Base-by-base conservation (phyloP, 92 coral and sea anemone genomes). In the Umimayanthus kanabou region DNA sequence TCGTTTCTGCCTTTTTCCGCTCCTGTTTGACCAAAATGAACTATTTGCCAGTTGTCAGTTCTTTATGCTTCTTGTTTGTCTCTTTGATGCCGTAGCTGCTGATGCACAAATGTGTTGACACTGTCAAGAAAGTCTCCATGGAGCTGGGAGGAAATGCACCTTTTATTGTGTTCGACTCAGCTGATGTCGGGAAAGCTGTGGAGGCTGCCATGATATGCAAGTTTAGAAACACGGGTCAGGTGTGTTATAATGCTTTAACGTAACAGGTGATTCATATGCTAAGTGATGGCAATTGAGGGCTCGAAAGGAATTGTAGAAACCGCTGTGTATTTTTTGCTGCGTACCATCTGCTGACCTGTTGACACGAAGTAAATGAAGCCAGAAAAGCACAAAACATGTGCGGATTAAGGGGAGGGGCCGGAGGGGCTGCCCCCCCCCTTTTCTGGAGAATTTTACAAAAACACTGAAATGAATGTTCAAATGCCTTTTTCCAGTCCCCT, bases 121-220 rank as follows among this genome's bases (percentile, higher is more conserved):
- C 99, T 3, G 95, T 97, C 45, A 97, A 97, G 95, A 92, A 93
- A 86, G 94, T 97, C 57, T 95, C 99, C 37, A 92, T 97, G 49
- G 99, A 97, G 88, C 93, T 97, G 26, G 99, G 99, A 25, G 99
- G 99, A 30, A 95, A 97, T 85, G 99, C 99, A 18, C 92, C 99
- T 11, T 97, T 93, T 58, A 97, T 97, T 88, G 99, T 97, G 43
- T 97, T 97, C 55, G 89, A 97, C 70, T 92, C 98, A 4, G 99
- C 99, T 11, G 89, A 97, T 80, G 85, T 97, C 53, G 92, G 92
- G 28, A 93, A 90, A 28, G 98, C 99, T 9, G 98, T 94, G 1
- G 73, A 80, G 37, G 99, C 96, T 13, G 98, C 97, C 13, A 66
- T 97, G 84, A 89, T 90, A 9, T 91, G 97, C 89, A 97, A 97